Percentiles rank a stretch among this genome's conserved stretches.
Conservation (phyloP, 2,797 vertebrate species). For the Pteronotus mesoamericanus region DNA sequence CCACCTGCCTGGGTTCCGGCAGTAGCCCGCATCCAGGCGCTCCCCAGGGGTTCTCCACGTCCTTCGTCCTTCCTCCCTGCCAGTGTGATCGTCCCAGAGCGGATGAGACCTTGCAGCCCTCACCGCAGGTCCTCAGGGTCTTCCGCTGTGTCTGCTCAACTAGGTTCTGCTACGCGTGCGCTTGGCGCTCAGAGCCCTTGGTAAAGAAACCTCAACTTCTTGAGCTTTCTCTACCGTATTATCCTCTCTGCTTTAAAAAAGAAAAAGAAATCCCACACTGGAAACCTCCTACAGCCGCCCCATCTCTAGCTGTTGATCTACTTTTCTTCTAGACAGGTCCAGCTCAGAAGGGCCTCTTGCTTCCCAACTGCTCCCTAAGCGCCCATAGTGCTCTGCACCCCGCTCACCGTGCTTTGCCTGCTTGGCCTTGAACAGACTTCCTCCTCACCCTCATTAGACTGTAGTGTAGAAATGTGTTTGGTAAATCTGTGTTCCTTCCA, state of each 20-base stretch:
- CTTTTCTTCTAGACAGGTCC: neutral
- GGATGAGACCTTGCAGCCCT: neutral
- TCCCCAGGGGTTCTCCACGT: neutral
- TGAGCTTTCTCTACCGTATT: neutral
- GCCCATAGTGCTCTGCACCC: neutral
- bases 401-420: neutral
- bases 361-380: neutral
- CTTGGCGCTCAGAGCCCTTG: neutral
- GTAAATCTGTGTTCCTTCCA: neutral
- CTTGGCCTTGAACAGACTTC: neutral
- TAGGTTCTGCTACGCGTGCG: neutral
- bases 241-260: neutral
- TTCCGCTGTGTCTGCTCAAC: neutral
- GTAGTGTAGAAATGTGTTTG: neutral
- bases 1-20: neutral
- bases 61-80: neutral
- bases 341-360: neutral
- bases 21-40: neutral
- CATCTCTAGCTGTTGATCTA: neutral
- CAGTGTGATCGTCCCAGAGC: neutral
- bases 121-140: neutral
- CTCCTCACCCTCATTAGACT: neutral
- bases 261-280: neutral
- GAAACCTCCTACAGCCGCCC: neutral
- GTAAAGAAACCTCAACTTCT: neutral